Conservation (phyloP, 2,113 vertebrate genomes). For the Heterochromis multidens region DNA sequence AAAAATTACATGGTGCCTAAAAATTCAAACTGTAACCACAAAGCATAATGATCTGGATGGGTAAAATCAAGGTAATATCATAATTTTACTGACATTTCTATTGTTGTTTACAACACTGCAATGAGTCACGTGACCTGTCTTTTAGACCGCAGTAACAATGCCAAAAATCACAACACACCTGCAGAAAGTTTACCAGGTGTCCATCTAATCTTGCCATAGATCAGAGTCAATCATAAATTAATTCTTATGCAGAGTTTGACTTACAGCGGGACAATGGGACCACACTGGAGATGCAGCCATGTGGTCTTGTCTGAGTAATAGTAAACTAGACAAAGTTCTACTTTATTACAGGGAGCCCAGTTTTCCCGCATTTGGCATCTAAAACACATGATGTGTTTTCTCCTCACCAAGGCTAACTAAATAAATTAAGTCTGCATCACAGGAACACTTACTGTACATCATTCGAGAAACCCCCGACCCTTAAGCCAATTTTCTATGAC, state of each 20-base stretch:
- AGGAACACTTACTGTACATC: neutral
- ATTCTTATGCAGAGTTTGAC: neutral
- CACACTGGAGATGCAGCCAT: neutral
- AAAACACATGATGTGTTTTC: slow-evolving; percentile 17
- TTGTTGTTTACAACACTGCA: neutral
- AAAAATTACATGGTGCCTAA: neutral
- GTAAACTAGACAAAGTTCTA: neutral
- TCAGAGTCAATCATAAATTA: neutral
- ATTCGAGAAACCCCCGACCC: neutral
- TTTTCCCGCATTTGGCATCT: neutral
- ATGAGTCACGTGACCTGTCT: neutral
- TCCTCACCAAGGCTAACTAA: slow-evolving; percentile 17
- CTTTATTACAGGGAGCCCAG: neutral
- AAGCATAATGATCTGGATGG: neutral
- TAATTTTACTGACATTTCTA: neutral
- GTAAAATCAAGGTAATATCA: neutral
- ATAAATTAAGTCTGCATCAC: slow-evolving; percentile 24
- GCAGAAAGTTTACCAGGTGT: neutral
- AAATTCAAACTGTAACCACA: neutral
- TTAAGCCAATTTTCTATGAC: neutral
- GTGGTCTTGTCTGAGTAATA: neutral
- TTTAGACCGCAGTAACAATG: neutral
- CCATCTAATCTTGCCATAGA: neutral
- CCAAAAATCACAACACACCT: neutral
- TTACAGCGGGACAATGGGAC: neutral